Conservation (phyloP, 2,113 vertebrate species). For the Sylvilagus bachmani region DNA sequence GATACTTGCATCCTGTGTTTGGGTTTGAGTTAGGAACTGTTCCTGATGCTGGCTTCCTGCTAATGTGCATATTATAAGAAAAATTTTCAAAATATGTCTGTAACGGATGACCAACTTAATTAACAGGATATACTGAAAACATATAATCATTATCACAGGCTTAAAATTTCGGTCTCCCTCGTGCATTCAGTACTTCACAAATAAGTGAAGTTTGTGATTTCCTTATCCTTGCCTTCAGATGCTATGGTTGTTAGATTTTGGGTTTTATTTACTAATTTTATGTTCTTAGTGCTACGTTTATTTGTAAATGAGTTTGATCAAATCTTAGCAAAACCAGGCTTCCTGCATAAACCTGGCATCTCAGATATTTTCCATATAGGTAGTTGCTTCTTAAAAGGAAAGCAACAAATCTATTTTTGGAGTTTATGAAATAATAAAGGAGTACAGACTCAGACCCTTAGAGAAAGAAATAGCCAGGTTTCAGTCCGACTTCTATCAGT, state of each 20-base stretch:
- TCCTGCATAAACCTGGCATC: constrained; percentile 21
- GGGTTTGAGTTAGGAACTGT: too few species aligned
- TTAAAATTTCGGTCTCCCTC: neutral
- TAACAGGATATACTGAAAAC: neutral
- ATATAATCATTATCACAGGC: neutral
- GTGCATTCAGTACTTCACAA: neutral
- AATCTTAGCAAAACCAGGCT: constrained; percentile 51
- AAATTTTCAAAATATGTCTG: too few species aligned
- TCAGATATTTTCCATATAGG: constrained; percentile 42
- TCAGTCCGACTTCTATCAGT: neutral
- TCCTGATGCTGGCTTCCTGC: too few species aligned
- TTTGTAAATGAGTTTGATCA: constrained; percentile 52
- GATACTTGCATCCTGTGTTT: too few species aligned
- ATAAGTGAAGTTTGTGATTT: neutral
- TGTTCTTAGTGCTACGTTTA: constrained; percentile 5
- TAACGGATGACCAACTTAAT: neutral
- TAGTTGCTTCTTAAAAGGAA: neutral
- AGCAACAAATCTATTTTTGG: neutral
- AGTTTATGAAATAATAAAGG: constrained; percentile 23
- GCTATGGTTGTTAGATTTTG: neutral
- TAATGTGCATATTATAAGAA: too few species aligned
- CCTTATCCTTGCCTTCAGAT: neutral
- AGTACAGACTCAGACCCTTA: neutral
- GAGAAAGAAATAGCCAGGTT: neutral
- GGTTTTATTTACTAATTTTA: constrained; percentile 56